Evolutionary conservation across 2,888 invertebrate genomes (phyloP).

Genomic region (Formica aserva): DNA sequence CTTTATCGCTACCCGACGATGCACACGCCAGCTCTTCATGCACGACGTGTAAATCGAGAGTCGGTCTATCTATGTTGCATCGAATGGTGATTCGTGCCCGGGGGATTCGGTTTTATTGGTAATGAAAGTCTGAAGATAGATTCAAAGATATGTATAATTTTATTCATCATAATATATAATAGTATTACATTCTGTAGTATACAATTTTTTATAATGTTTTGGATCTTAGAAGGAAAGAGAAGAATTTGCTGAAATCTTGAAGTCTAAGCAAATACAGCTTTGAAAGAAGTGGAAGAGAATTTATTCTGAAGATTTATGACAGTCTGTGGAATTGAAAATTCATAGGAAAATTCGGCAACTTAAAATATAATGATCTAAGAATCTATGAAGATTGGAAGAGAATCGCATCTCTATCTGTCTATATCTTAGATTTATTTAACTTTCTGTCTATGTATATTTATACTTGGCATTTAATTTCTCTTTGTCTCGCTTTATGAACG

Average conservation of each 20-base stretch:
- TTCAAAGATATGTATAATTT: not conserved
- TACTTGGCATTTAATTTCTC: not conserved
- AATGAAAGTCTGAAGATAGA: not conserved
- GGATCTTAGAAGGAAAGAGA: not conserved
- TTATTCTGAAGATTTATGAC: not conserved
- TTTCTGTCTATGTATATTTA: not conserved
- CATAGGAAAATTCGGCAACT: not conserved
- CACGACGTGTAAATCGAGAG: conserved; percentile 27
- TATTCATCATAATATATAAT: not conserved
- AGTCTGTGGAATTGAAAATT: not conserved
- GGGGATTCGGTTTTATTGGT: not conserved
- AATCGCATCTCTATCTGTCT: not conserved
- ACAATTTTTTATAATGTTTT: conserved; percentile 1
- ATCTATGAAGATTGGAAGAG: not conserved
- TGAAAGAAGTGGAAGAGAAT: not conserved
- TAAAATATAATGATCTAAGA: too few species aligned
- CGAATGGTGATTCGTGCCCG: conserved; percentile 17
- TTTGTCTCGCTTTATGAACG: not conserved
- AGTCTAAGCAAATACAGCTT: not conserved
- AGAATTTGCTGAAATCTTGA: not conserved
- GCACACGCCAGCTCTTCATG: conserved; percentile 26
- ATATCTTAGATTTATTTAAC: not conserved
- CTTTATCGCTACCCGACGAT: conserved; percentile 52
- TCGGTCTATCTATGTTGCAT: not conserved
- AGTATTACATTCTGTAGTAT: not conserved